Evolutionary conservation across 2,113 vertebrate genomes (phyloP).

Genomic region (Catharus fuscescens): DNA sequence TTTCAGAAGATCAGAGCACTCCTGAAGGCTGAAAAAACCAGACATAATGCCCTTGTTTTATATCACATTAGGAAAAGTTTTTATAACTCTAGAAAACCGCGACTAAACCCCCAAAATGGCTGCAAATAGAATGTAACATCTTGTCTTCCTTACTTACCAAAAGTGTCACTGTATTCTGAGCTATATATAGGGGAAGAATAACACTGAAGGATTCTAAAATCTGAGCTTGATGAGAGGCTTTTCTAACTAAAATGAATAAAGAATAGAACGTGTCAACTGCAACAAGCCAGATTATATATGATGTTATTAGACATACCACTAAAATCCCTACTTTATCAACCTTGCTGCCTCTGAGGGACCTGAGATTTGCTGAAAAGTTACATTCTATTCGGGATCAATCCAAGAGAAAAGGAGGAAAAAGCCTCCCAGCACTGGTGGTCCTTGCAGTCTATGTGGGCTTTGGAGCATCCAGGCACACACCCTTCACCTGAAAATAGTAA

Average conservation of each 20-base stretch:
- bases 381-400: background rate
- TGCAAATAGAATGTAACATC: background rate
- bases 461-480: background rate
- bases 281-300: background rate
- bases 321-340: background rate
- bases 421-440: background rate
- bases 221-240: background rate
- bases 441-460: background rate
- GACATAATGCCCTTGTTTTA: background rate
- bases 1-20: conserved; percentile 23
- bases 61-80: background rate
- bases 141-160: background rate
- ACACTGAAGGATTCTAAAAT: background rate
- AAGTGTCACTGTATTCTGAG: background rate
- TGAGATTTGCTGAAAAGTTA: background rate
- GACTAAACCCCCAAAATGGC: background rate
- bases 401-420: background rate
- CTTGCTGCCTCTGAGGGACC: background rate
- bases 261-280: background rate
- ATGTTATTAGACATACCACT: background rate
- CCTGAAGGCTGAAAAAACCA: background rate
- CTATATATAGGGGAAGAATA: background rate
- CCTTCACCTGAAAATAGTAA: rapidly evolving
- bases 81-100: background rate
- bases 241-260: background rate